Evolutionary conservation across 1,140 invertebrate genomes (phyloP), one percentile per base, ranked within the genome.

Genomic region (Anastrepha ludens): DNA sequence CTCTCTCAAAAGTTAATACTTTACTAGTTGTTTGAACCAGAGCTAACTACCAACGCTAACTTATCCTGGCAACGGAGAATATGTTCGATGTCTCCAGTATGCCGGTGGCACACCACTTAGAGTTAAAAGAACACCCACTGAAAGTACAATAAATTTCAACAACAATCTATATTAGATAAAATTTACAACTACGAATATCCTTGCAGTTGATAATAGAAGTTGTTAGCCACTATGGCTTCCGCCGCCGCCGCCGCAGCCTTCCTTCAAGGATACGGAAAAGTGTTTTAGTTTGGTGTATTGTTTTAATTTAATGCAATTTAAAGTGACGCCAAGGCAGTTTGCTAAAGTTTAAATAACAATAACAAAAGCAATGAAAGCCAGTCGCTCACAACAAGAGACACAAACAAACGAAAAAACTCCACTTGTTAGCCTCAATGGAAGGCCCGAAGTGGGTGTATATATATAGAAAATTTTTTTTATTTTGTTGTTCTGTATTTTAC

Each of bases 111-210:
- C n/a, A 55, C 13, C 5, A 62, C 74, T 81, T 29, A 29, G 17
- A 2, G 20, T 81, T 81, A 55, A 81, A 67, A 81, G 2, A 81
- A 20, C 9, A 81, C 47, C n/a, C 47, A 55, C 47, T 81, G n/a
- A 47, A 55, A 55, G 74, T 81, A 81, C 74, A 81, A 81, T 81
- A 81, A 81, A 81, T 81, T 81, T 81, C 64, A 67, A 67, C 64
- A 67, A 67, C 20, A 67, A 67, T 67, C 74, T 55, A n/a, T n/a
- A n/a, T n/a, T n/a, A 47, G 74, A 55, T 58, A 81, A 81, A 81
- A 81, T 55, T 58, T 55, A 81, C 74, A 55, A 81, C 44, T 47
- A 81, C 47, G 47, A 55, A 55, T 81, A 20, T n/a, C 17, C 47
- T 55, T 50, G 7, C 6, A 81, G 74, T 55, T 58, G 74, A 81